These are phyloP conservation scores for Trinorchestia longiramus DNA, from an alignment of 1,140 invertebrate species.

Conservation along the genomic window DNA sequence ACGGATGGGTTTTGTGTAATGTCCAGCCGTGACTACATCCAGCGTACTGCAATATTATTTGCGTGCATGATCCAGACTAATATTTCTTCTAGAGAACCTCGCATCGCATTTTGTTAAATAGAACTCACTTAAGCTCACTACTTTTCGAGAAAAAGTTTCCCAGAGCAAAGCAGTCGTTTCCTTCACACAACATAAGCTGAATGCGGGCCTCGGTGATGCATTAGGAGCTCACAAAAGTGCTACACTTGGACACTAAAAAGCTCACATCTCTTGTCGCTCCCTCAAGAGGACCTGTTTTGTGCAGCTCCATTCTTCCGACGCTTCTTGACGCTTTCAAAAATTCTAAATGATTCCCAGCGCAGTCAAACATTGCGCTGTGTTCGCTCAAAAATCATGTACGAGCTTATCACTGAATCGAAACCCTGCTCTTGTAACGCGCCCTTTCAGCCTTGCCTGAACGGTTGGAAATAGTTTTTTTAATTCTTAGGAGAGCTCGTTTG, in stretches of 20 bases:
- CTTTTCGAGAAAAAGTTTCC: not conserved
- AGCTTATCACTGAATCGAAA: not conserved
- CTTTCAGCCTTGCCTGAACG: not conserved
- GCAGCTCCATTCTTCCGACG: not conserved
- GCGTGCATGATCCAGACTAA: not conserved
- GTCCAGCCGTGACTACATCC: not conserved
- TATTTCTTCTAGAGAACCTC: not conserved
- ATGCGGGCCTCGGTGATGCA: not conserved
- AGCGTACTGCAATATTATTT: not conserved
- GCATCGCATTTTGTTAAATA: not conserved
- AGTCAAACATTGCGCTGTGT: constrained; percentile 25
- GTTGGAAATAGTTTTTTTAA: not conserved
- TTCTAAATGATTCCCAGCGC: not conserved
- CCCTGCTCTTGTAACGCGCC: not conserved
- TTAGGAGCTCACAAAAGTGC: constrained; percentile 21
- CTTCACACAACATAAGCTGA: not conserved
- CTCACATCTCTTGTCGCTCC: not conserved
- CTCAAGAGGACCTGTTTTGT: constrained; percentile 45
- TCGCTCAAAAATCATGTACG: not conserved
- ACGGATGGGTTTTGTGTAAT: not conserved
- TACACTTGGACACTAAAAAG: constrained; percentile 48
- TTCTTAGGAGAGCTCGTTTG: not conserved
- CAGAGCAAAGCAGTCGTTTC: not conserved
- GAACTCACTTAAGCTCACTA: not conserved
- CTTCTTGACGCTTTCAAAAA: constrained; percentile 26